Conservation (phyloP, 2,888 invertebrate species). For the Ectropis crepuscularia region DNA sequence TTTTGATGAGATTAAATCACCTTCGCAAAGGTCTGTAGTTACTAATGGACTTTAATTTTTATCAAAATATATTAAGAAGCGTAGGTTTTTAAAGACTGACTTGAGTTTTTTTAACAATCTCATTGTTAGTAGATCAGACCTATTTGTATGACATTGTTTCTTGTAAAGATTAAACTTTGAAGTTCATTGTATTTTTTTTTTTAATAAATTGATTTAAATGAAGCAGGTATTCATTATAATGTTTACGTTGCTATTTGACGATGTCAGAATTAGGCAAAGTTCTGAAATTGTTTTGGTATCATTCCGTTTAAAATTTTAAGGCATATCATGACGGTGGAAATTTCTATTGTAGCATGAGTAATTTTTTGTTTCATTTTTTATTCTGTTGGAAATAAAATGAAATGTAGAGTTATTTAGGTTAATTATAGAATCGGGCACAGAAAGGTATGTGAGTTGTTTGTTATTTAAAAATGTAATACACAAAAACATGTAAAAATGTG, state of each 20-base stretch:
- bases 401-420: not conserved
- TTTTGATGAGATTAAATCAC: conserved; percentile 29
- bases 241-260: conserved; percentile 60
- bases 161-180: conserved; percentile 47
- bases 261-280: conserved; percentile 49
- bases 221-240: conserved; percentile 23
- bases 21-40: conserved; percentile 32
- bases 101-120: conserved; percentile 49
- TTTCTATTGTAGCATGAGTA: conserved; percentile 62
- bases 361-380: conserved; percentile 56
- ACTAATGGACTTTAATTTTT: conserved; percentile 31
- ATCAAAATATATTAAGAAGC: conserved; percentile 46
- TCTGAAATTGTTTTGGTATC: conserved; percentile 63
- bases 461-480: not conserved
- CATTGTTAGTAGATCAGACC: conserved; percentile 44
- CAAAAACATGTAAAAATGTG: too few species aligned
- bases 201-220: conserved; percentile 28
- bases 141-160: conserved; percentile 37
- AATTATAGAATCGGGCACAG: too few species aligned
- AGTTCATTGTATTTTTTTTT: conserved; percentile 48
- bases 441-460: not conserved
- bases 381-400: conserved; percentile 56
- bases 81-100: conserved; percentile 62
- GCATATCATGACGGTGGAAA: conserved; percentile 73
- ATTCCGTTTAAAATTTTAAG: conserved; percentile 68